These are phyloP conservation scores for Rhingia campestris DNA, from an alignment of 2,888 invertebrate genomes.

Conservation along the genomic window DNA sequence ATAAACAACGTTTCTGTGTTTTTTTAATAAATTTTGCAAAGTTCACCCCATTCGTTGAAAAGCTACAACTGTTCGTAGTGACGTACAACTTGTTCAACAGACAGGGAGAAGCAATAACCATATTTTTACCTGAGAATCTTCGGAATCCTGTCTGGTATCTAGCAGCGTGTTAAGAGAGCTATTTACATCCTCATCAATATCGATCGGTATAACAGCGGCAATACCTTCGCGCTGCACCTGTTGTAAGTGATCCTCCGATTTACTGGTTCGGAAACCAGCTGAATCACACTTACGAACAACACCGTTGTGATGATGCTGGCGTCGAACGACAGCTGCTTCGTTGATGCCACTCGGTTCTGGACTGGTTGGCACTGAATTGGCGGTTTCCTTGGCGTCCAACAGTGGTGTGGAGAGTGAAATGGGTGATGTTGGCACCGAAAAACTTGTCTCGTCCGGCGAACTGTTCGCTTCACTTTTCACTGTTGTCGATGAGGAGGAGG, in stretches of 20 bases:
- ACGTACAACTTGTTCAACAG: conserved; percentile 25
- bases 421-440: conserved; percentile 83
- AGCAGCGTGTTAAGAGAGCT: conserved; percentile 95
- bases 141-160: conserved; percentile 88
- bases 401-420: conserved; percentile 83
- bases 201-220: conserved; percentile 92
- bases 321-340: conserved; percentile 78
- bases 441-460: conserved; percentile 82
- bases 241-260: conserved; percentile 96
- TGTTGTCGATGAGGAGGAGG: conserved; percentile 82
- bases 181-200: conserved; percentile 96
- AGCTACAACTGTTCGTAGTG: conserved; percentile 29
- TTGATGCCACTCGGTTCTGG: conserved; percentile 84
- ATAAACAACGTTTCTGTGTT: conserved; percentile 39
- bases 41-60: conserved; percentile 28
- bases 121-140: conserved; percentile 82
- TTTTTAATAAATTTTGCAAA: background rate
- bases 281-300: conserved; percentile 84
- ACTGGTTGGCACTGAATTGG: conserved; percentile 88
- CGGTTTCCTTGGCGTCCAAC: conserved; percentile 81
- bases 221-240: conserved; percentile 85
- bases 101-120: conserved; percentile 9
- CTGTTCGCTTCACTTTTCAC: conserved; percentile 81
- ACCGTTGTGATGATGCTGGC: conserved; percentile 84
- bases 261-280: conserved; percentile 92